Percentiles rank a stretch among this genome's conserved stretches.
Evolutionary conservation across 1,140 invertebrate genomes (phyloP).

Genomic region (Drosophila hydei): DNA sequence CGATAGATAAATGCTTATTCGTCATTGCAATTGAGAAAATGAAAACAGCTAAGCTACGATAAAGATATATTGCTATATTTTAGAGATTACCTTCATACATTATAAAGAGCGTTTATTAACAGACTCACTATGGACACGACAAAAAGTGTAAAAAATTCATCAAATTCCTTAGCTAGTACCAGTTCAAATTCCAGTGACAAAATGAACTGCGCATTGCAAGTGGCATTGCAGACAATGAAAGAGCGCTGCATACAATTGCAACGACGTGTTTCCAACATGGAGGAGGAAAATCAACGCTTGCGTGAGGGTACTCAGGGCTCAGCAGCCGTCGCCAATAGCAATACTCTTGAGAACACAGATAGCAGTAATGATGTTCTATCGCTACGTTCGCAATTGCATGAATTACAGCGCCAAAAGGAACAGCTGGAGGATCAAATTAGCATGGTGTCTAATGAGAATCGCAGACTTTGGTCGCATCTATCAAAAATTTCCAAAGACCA

Average conservation of each 20-base stretch:
- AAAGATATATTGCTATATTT: neutral
- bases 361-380: slow-evolving; percentile 83
- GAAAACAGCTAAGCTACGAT: slow-evolving; percentile 14
- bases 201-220: slow-evolving; percentile 86
- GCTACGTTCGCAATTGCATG: slow-evolving; percentile 86
- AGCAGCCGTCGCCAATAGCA: neutral
- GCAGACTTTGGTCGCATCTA: slow-evolving; percentile 90
- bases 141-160: slow-evolving; percentile 19
- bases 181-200: slow-evolving; percentile 44
- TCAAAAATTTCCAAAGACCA: slow-evolving; percentile 87
- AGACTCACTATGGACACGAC: slow-evolving; percentile 40
- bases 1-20: slow-evolving; percentile 14
- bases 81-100: neutral
- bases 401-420: slow-evolving; percentile 89
- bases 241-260: slow-evolving; percentile 91
- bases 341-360: slow-evolving; percentile 23
- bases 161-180: slow-evolving; percentile 1
- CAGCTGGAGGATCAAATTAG: slow-evolving; percentile 90
- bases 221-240: slow-evolving; percentile 91
- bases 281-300: slow-evolving; percentile 90
- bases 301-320: slow-evolving; percentile 70
- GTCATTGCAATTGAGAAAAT: slow-evolving; percentile 29
- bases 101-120: neutral
- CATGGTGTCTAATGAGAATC: slow-evolving; percentile 92
- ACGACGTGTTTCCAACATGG: slow-evolving; percentile 87